phyloP scores from a whole-genome alignment of 1,140 invertebrate species.

The Chymomyza costata region DNA sequence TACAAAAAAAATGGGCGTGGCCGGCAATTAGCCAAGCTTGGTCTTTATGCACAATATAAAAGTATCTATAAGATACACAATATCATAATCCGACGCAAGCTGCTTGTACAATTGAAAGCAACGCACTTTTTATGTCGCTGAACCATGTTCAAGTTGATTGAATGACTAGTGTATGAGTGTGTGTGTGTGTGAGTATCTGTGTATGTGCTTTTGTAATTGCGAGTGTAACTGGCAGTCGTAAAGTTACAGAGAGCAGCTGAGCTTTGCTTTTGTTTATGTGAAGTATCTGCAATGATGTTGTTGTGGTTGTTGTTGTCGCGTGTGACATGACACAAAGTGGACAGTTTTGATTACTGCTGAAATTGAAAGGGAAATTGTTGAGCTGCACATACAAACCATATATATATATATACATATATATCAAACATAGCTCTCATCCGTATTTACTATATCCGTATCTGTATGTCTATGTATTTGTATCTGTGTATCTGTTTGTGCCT shows the following conservation, averaged over 20 bases:
- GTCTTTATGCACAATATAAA: constrained; percentile 28
- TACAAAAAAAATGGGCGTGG: too few relatives aligned
- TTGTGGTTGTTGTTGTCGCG: constrained; percentile 43
- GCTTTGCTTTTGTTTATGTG: constrained; percentile 61
- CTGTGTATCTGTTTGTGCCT: constrained; percentile 10
- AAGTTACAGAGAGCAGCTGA: constrained; percentile 38
- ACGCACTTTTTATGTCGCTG: constrained; percentile 36
- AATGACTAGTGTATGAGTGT: constrained; percentile 50
- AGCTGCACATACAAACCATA: too few relatives aligned
- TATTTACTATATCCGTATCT: constrained; percentile 13
- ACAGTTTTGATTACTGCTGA: constrained; percentile 71
- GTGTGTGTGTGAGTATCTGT: constrained; percentile 7
- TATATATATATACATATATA: too few relatives aligned
- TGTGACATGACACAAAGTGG: constrained; percentile 65
- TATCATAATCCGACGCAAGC: constrained; percentile 70
- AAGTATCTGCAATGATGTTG: constrained; percentile 70
- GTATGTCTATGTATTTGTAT: constrained; percentile 35
- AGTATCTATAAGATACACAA: constrained; percentile 63
- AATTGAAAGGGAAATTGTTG: constrained; percentile 69
- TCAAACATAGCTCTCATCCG: too few relatives aligned
- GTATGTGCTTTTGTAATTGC: constrained; percentile 31
- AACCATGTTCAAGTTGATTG: constrained; percentile 61
- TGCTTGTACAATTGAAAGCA: constrained; percentile 70
- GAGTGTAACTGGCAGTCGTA: constrained; percentile 51
- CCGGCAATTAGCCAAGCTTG: constrained; percentile 62